Conservation (phyloP, 2,797 vertebrate species). For the Taeniopygia guttata region DNA sequence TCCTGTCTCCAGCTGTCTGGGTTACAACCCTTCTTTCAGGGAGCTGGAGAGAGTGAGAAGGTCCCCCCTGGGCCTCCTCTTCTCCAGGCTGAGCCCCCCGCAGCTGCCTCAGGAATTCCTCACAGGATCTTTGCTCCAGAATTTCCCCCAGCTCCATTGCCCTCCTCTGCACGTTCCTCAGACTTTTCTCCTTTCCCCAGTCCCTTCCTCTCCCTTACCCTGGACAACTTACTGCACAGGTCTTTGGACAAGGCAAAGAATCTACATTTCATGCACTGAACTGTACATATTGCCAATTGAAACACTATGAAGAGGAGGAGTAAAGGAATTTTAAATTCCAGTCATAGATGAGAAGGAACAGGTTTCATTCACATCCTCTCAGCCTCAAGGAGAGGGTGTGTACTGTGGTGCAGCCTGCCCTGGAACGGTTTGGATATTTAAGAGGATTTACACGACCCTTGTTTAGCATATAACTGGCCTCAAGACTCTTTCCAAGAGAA, state of each 20-base stretch:
- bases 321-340: not conserved
- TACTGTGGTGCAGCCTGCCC: not conserved
- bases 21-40: not conserved
- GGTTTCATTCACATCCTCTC: not conserved
- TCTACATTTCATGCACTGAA: accelerated
- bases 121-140: not conserved
- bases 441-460: not conserved
- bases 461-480: not conserved
- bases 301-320: not conserved
- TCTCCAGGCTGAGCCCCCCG: not conserved
- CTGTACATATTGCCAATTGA: accelerated
- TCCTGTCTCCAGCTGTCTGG: not conserved
- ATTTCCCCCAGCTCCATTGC: not conserved
- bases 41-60: accelerated
- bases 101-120: not conserved
- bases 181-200: not conserved
- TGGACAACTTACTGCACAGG: not conserved
- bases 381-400: not conserved
- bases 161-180: not conserved
- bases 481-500: not conserved
- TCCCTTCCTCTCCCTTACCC: not conserved
- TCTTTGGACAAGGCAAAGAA: not conserved
- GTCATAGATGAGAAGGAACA: not conserved
- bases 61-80: not conserved
- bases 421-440: not conserved